Evolutionary conservation across 1,140 invertebrate genomes (phyloP).

Genomic region (Atta cephalotes): DNA sequence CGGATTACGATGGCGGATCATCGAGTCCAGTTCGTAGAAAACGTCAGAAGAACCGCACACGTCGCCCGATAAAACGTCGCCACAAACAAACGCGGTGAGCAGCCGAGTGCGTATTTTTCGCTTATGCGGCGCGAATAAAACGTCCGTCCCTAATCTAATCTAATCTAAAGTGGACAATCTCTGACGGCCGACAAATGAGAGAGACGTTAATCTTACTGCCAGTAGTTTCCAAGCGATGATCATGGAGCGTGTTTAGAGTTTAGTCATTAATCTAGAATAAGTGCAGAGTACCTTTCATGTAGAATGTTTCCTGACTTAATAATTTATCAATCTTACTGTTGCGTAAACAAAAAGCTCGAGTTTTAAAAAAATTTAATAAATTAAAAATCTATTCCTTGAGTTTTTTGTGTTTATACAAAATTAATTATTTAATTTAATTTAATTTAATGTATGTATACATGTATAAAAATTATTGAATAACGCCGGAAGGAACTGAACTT

Average conservation of each 20-base stretch:
- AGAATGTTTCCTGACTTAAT: neutral
- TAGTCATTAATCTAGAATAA: conserved; percentile 9
- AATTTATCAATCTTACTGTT: neutral
- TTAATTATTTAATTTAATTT: too few species aligned
- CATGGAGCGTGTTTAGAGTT: conserved; percentile 32
- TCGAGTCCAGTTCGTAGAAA: conserved; percentile 70
- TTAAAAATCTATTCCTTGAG: too few species aligned
- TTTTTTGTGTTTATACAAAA: too few species aligned
- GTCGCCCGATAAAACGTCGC: conserved; percentile 74
- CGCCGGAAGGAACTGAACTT: too few species aligned
- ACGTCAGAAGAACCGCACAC: conserved; percentile 70
- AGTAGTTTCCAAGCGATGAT: conserved; percentile 25
- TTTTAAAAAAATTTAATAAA: neutral
- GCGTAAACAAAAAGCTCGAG: neutral
- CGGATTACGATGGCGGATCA: conserved; percentile 19
- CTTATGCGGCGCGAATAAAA: conserved; percentile 64
- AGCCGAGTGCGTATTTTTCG: conserved; percentile 36
- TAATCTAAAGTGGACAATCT: conserved; percentile 52
- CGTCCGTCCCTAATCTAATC: conserved; percentile 52
- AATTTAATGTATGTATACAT: too few species aligned
- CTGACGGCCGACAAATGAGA: conserved; percentile 59
- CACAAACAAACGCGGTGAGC: conserved; percentile 74
- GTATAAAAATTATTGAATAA: too few species aligned
- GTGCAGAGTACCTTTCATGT: too few species aligned
- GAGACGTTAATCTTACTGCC: conserved; percentile 55